Conservation (phyloP, 2,113 vertebrate genomes). For the Stegostoma tigrinum region DNA sequence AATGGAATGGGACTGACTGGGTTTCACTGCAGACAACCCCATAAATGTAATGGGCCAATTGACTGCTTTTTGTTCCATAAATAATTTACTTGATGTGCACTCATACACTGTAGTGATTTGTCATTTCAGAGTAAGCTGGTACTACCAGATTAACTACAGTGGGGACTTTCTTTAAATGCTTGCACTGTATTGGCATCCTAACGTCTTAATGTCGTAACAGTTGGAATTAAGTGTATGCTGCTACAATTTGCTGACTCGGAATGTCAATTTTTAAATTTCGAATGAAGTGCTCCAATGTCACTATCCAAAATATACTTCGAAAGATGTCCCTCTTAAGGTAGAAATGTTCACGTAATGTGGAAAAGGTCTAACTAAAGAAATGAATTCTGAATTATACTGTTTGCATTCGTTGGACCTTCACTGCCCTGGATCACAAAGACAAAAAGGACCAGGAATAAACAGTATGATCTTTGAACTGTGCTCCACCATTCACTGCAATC, state of each 20-base stretch:
- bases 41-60: background rate
- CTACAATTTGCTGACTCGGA: background rate
- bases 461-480: too few species aligned
- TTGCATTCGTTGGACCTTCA: background rate
- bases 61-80: background rate
- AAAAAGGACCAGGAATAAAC: too few species aligned
- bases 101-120: background rate
- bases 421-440: too few species aligned
- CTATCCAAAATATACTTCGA: background rate
- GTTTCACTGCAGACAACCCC: too few species aligned
- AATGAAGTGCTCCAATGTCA: background rate
- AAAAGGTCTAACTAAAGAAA: background rate
- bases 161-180: background rate
- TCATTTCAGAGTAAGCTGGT: background rate
- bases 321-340: background rate
- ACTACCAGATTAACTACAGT: background rate
- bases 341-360: background rate
- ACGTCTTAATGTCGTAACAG: background rate
- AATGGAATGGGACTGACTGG: background rate
- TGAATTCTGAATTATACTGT: background rate
- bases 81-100: background rate
- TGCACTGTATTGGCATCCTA: background rate
- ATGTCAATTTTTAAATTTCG: background rate
- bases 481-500: too few species aligned
- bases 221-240: background rate